Evolutionary conservation across 2,113 vertebrate species (phyloP).

Genomic region (Xyliphius kryptos): DNA sequence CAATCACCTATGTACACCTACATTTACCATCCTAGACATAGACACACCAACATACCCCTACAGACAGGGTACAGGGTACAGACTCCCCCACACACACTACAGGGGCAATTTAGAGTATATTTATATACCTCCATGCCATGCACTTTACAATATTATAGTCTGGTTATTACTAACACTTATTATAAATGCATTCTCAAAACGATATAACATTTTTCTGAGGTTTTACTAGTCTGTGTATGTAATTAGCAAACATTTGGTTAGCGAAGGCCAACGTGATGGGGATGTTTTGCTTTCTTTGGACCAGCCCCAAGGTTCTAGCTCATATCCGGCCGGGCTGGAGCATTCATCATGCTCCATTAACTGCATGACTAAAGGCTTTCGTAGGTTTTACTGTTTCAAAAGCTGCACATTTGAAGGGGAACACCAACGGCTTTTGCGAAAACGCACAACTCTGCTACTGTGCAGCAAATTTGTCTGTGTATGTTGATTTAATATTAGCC

Average conservation of each 20-base stretch:
- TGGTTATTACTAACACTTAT: no score
- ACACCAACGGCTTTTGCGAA: not conserved
- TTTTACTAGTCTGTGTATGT: not conserved
- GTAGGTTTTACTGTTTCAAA: not conserved
- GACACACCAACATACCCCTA: no score
- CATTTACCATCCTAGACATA: no score
- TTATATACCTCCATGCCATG: no score
- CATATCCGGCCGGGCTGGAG: conserved; percentile 5
- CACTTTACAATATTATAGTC: no score
- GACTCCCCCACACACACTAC: no score
- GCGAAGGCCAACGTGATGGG: not conserved
- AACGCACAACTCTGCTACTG: not conserved
- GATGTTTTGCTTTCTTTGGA: not conserved
- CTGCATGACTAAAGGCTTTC: not conserved
- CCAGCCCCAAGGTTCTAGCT: not conserved
- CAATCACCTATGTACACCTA: no score
- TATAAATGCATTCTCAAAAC: not conserved
- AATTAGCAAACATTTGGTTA: not conserved
- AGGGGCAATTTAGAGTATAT: no score
- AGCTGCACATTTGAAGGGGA: not conserved
- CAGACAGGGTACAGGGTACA: no score
- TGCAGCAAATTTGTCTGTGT: not conserved
- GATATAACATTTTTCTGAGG: not conserved
- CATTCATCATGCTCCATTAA: conserved; percentile 12
- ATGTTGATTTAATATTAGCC: not conserved